Evolutionary conservation across 2,797 vertebrate species (phyloP).

Genomic region (Sebastes glaucus): DNA sequence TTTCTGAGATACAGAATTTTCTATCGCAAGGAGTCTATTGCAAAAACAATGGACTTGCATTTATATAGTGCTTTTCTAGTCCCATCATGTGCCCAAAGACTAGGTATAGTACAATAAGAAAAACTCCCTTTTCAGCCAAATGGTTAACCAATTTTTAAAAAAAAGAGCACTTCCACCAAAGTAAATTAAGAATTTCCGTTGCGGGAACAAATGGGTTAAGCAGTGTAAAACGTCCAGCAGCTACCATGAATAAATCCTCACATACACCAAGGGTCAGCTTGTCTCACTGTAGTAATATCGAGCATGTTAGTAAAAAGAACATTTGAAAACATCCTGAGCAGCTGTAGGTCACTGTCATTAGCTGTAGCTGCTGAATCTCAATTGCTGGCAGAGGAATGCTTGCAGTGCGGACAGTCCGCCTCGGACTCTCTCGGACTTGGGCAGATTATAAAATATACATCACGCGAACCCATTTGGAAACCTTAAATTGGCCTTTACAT

Average conservation of each 20-base stretch:
- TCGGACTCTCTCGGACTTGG: not conserved
- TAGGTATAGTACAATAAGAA: no score
- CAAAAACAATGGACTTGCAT: no score
- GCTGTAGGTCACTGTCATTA: conserved; percentile 42
- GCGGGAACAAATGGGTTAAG: not conserved
- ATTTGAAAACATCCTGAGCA: conserved; percentile 20
- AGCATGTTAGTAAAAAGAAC: conserved; percentile 6
- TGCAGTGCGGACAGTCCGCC: not conserved
- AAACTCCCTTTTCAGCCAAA: no score
- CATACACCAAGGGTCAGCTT: not conserved
- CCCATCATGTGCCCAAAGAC: no score
- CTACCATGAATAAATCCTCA: conserved; percentile 6
- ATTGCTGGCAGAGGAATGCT: not conserved
- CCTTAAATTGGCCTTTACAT: not conserved
- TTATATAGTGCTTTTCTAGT: no score
- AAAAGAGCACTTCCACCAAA: no score
- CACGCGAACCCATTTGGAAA: not conserved
- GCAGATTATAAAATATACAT: not conserved
- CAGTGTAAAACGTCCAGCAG: conserved; percentile 6
- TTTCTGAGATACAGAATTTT: no score
- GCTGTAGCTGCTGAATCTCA: conserved; percentile 25
- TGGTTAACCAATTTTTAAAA: no score
- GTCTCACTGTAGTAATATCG: not conserved
- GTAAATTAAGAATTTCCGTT: no score
- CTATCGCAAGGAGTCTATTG: no score